Conservation (phyloP, 2,797 vertebrate species). For the Discoglossus pictus region DNA sequence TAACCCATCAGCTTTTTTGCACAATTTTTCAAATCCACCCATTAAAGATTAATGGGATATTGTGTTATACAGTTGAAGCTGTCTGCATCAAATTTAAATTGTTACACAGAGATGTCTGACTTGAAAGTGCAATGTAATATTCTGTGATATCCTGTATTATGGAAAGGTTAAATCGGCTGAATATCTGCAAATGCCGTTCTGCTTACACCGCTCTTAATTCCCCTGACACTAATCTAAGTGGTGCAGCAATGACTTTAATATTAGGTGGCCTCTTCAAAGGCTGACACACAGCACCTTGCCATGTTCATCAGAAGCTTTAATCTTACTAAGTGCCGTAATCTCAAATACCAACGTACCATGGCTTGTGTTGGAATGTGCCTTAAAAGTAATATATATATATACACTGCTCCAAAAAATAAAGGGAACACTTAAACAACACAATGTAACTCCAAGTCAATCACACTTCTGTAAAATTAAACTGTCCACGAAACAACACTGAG, state of each 20-base stretch:
- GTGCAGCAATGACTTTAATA: constrained; percentile 64
- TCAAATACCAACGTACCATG: constrained; percentile 59
- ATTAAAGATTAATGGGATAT: too few relatives aligned
- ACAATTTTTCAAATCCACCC: too few relatives aligned
- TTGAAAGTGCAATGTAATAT: constrained; percentile 32
- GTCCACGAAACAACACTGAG: too few relatives aligned
- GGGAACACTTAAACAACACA: too few relatives aligned
- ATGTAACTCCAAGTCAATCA: too few relatives aligned
- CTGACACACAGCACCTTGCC: constrained; percentile 59
- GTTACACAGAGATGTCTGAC: neutral
- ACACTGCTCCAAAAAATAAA: too few relatives aligned
- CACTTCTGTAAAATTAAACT: too few relatives aligned
- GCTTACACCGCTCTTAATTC: constrained; percentile 55
- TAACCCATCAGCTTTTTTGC: too few relatives aligned
- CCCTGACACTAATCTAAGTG: constrained; percentile 59
- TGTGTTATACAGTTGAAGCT: too few relatives aligned
- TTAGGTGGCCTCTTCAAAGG: constrained; percentile 60
- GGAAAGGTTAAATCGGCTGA: constrained; percentile 54
- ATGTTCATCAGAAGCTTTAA: constrained; percentile 65
- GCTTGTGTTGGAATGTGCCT: constrained; percentile 43
- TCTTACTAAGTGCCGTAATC: constrained; percentile 61
- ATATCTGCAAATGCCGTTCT: constrained; percentile 41
- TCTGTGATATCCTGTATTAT: constrained; percentile 19
- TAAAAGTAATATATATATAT: too few relatives aligned
- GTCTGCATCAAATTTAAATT: too few relatives aligned